Evolutionary conservation across 2,797 vertebrate genomes (phyloP), one percentile per base, ranked within the genome.

Genomic region (Sardinella longiceps): DNA sequence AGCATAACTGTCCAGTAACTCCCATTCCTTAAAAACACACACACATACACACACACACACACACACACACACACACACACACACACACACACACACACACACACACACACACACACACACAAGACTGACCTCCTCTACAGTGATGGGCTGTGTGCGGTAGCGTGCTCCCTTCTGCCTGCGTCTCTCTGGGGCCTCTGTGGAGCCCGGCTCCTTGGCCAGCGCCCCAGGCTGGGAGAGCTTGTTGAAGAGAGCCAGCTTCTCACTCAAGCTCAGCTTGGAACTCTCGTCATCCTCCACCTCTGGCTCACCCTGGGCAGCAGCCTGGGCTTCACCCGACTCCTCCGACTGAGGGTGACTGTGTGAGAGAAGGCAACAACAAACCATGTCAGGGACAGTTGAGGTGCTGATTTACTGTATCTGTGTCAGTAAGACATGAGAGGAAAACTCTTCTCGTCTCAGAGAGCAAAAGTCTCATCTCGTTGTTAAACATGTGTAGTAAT

Each of bases 171-270:
- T 96, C 90, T 95, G 94, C 82, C 95, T 90, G 1, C 94, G 92
- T 81, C 93, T 93, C 87, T 95, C 94, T 0, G 91, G 86, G 30
- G 92, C 87, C 0, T 88, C 91, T 0, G 91, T 85, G 0, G 89
- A 18, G 0, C 80, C 5, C 10, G 82, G 45, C 5, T 66, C 58
- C 4, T 39, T 87, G n/a, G 3, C 88, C 48, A 89, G 87, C 82
- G 53, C 87, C 80, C 82, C 91, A 0, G 94, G 92, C 86, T 94
- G 90, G 20, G 95, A 92, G 66, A 96, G 90, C 80, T 95, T 95
- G 88, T 95, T 95, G 82, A 96, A 96, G 80, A 96, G 94, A 53
- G 95, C 95, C 90, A 96, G 89, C 87, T 96, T 96, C 90, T 96
- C 94, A 9, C 93, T 95, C 92, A 96, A 90, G 80, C 92, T 96